phyloP scores from a whole-genome alignment of 1,140 invertebrate genomes.

The Coptotermes formosanus region DNA sequence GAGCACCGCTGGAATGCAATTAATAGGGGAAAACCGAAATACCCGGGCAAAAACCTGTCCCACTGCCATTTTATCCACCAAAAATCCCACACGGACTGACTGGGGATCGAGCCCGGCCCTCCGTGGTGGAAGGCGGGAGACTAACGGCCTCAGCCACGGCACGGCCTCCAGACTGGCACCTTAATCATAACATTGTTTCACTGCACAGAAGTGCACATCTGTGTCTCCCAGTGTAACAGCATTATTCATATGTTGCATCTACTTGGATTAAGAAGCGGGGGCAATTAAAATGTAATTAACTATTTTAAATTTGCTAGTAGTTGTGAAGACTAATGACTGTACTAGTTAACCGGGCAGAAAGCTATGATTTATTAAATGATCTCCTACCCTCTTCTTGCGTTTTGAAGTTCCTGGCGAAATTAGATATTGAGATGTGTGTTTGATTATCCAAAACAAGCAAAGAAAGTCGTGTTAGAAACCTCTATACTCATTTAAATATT shows the following conservation, averaged over 20 bases:
- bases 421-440: background rate
- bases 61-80: too few relatives aligned
- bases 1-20: too few relatives aligned
- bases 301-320: background rate
- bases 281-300: conserved; percentile 14
- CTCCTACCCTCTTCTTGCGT: background rate
- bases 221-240: background rate
- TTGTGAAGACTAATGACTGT: background rate
- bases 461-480: background rate
- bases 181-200: too few relatives aligned
- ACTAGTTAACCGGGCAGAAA: background rate
- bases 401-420: background rate
- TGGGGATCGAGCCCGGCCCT: too few relatives aligned
- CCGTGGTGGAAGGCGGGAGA: too few relatives aligned
- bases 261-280: background rate
- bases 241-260: background rate
- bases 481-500: background rate
- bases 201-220: too few relatives aligned
- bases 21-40: too few relatives aligned
- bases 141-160: too few relatives aligned
- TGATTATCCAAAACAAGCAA: background rate
- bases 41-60: too few relatives aligned
- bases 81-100: too few relatives aligned
- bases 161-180: too few relatives aligned
- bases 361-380: background rate